A percentile compares a stretch with the other conserved stretches of the same genome.
Evolutionary conservation across 1,140 invertebrate genomes (phyloP).

Genomic region (Pteromalus puparum): DNA sequence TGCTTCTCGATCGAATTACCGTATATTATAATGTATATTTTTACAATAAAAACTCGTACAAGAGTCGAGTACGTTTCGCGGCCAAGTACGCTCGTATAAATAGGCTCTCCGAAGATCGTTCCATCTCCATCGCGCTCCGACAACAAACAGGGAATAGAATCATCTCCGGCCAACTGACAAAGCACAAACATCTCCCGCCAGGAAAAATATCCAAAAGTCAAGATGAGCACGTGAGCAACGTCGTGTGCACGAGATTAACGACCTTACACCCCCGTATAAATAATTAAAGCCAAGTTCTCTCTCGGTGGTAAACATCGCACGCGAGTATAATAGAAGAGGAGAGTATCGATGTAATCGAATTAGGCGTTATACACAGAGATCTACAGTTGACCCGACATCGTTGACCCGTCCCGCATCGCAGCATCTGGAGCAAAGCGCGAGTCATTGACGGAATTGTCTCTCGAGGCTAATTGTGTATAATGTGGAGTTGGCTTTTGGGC

Average conservation of each 20-base stretch:
- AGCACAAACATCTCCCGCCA: background rate
- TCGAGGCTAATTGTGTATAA: background rate
- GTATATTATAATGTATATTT: background rate
- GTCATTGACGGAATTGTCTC: background rate
- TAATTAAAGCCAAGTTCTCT: background rate
- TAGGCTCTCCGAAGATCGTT: background rate
- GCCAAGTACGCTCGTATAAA: background rate
- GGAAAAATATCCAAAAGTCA: background rate
- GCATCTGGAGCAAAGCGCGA: background rate
- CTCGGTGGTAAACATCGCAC: background rate
- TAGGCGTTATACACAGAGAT: background rate
- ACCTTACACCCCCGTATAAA: background rate
- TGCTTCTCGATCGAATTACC: background rate
- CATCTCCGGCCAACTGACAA: background rate
- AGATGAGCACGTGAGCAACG: too few relatives aligned
- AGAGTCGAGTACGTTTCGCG: background rate
- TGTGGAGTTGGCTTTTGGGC: too few relatives aligned
- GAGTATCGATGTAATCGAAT: background rate
- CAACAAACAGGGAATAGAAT: background rate
- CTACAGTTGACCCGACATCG: background rate
- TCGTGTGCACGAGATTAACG: too few relatives aligned
- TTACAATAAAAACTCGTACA: background rate
- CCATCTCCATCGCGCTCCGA: background rate
- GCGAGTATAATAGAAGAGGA: background rate
- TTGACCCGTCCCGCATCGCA: background rate